A percentile compares a stretch with the other conserved stretches of the same genome.
phyloP scores from a whole-genome alignment of 2,888 invertebrate genomes.

The Microplitis manilae region DNA sequence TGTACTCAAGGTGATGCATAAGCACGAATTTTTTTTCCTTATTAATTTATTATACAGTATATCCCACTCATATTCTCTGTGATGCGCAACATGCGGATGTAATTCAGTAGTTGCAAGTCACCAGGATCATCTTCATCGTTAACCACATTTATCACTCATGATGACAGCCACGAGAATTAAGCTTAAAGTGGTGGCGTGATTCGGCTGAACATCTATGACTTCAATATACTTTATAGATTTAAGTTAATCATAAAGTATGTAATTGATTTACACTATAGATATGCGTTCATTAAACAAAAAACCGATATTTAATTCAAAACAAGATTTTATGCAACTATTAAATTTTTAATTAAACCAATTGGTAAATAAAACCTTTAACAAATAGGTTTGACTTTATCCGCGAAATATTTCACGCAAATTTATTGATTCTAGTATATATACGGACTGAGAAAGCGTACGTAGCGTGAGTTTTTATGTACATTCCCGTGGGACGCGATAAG shows the following conservation, averaged over 20 bases:
- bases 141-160: conserved; percentile 63
- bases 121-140: conserved; percentile 62
- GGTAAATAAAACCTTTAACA: conserved; percentile 19
- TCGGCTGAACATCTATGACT: conserved; percentile 62
- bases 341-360: conserved; percentile 52
- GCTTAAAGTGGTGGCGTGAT: conserved; percentile 66
- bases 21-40: conserved; percentile 23
- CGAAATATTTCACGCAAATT: conserved; percentile 66
- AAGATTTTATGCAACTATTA: background rate
- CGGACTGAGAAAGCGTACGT: conserved; percentile 51
- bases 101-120: conserved; percentile 69
- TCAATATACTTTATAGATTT: background rate
- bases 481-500: conserved; percentile 64
- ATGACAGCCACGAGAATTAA: conserved; percentile 64
- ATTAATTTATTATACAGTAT: background rate
- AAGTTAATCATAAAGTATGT: background rate
- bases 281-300: background rate
- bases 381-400: conserved; percentile 56
- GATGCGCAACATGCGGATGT: conserved; percentile 57
- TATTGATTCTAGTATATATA: conserved; percentile 57
- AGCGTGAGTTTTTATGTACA: conserved; percentile 61
- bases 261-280: background rate
- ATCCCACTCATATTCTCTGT: conserved; percentile 9
- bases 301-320: background rate
- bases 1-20: conserved; percentile 36